Percentiles rank a stretch among this genome's conserved stretches.
Evolutionary conservation across 2,888 invertebrate species (phyloP).

Genomic region (Biston stratarius): DNA sequence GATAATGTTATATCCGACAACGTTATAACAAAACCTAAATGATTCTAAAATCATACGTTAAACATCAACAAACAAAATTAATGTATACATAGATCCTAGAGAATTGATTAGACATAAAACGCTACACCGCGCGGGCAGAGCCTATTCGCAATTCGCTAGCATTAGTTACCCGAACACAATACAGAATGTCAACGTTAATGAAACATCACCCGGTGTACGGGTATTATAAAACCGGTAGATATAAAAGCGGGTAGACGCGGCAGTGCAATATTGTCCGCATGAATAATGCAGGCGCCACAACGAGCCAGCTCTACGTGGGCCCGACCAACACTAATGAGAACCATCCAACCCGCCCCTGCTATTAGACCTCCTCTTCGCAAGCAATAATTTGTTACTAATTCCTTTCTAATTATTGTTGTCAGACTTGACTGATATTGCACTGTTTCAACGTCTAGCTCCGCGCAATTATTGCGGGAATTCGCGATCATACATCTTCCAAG

Average conservation of each 20-base stretch:
- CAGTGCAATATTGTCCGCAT: conserved; percentile 82
- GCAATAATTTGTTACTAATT: conserved; percentile 83
- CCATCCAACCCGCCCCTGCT: conserved; percentile 69
- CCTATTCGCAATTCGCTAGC: conserved; percentile 44
- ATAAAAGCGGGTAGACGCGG: conserved; percentile 60
- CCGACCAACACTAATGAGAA: conserved; percentile 80
- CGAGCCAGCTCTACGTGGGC: conserved; percentile 67
- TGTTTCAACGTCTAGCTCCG: conserved; percentile 35
- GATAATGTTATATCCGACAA: conserved; percentile 16
- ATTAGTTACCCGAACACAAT: conserved; percentile 52
- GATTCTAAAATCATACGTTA: too few species aligned
- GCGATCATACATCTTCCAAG: not conserved
- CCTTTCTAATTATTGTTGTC: conserved; percentile 75
- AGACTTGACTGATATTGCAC: conserved; percentile 49
- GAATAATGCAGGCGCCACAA: conserved; percentile 81
- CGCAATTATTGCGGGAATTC: not conserved
- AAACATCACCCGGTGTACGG: conserved; percentile 56
- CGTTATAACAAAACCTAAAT: too few species aligned
- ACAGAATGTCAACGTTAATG: conserved; percentile 58
- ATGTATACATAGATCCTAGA: conserved; percentile 14
- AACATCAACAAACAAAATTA: too few species aligned
- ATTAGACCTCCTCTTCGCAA: conserved; percentile 75
- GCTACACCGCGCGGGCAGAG: conserved; percentile 22
- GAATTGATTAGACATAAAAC: conserved; percentile 27
- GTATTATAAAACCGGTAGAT: conserved; percentile 55